Conservation (phyloP, 2,888 invertebrate genomes). For the Thymelicus acteon region DNA sequence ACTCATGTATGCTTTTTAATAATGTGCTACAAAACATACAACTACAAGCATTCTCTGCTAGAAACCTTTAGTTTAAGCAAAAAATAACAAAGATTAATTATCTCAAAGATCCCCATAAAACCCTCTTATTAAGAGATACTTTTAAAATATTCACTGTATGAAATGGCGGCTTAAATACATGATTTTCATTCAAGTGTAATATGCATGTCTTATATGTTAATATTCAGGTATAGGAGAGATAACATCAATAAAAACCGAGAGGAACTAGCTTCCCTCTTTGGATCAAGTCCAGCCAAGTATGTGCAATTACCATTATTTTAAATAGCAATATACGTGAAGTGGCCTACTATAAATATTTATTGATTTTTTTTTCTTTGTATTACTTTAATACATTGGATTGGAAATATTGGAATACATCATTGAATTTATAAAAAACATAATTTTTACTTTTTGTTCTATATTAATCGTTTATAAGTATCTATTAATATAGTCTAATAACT, state of each 20-base stretch:
- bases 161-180: too few relatives aligned
- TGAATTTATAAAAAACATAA: neutral
- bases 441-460: neutral
- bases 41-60: too few relatives aligned
- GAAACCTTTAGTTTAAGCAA: too few relatives aligned
- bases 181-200: neutral
- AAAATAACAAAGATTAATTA: too few relatives aligned
- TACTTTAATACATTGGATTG: too few relatives aligned
- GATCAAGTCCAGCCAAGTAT: conserved; percentile 80
- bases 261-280: conserved; percentile 72
- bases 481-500: too few relatives aligned
- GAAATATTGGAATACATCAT: neutral
- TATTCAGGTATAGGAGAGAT: conserved; percentile 80
- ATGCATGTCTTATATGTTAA: conserved; percentile 50
- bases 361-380: conserved; percentile 42
- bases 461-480: conserved; percentile 54
- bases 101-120: too few relatives aligned
- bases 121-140: too few relatives aligned
- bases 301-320: conserved; percentile 59
- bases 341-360: conserved; percentile 67
- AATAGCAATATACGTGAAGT: conserved; percentile 49
- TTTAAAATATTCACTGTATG: too few relatives aligned
- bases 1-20: neutral
- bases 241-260: conserved; percentile 75
- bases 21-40: neutral